These are phyloP conservation scores for Synodontis membranacea DNA, from an alignment of 2,113 vertebrate genomes.

Conservation along the genomic window DNA sequence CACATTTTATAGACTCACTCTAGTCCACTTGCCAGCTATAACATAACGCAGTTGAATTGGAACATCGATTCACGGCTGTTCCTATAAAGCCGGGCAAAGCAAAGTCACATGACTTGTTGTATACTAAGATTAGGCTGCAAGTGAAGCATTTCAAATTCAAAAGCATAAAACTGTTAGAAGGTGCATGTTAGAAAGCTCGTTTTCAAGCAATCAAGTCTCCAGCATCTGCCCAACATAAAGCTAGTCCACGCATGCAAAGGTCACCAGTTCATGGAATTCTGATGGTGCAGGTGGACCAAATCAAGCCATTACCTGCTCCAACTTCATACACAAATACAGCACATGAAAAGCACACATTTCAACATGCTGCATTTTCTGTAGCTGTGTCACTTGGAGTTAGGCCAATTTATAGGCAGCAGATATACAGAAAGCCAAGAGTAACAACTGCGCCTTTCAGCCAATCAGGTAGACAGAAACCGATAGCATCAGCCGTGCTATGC, in stretches of 20 bases:
- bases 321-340: not conserved
- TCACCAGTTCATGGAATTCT: not conserved
- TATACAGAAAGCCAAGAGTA: conserved; percentile 30
- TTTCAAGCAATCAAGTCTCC: not conserved
- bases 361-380: conserved; percentile 33
- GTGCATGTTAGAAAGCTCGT: not conserved
- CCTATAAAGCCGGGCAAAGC: not conserved
- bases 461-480: conserved; percentile 67
- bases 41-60: not conserved
- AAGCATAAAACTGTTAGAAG: not conserved
- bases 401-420: not conserved
- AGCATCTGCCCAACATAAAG: not conserved
- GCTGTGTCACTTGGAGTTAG: conserved; percentile 19
- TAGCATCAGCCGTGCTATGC: conserved; percentile 77
- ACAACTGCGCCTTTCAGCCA: conserved; percentile 14
- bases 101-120: not conserved
- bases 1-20: not conserved
- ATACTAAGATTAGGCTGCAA: not conserved
- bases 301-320: not conserved
- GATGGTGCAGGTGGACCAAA: not conserved
- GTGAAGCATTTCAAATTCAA: not conserved
- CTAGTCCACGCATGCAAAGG: not conserved
- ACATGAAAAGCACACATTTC: conserved; percentile 3
- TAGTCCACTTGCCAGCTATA: not conserved
- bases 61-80: not conserved